Evolutionary conservation across 2,888 invertebrate species (phyloP), one percentile per base, ranked within the genome.

Genomic region (Gari tellinella): DNA sequence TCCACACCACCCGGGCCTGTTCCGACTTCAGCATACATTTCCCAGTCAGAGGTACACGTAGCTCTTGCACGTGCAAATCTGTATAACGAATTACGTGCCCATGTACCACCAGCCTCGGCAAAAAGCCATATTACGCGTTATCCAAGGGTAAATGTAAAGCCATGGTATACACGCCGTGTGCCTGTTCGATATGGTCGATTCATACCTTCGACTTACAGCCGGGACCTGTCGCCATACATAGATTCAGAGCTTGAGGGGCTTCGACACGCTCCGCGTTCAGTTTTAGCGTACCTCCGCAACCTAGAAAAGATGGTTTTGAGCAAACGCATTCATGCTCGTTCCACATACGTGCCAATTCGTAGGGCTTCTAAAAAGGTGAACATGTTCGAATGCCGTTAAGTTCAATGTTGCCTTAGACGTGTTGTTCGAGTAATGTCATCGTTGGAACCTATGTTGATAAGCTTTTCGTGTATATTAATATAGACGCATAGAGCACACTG

Each of bases 221-320:
- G 40, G 68, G 52, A 64, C 23, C 61, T 56, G 61, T 60, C 64
- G 26, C 51, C 65, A 38, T 61, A 64, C 17, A 26, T 58, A 55
- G 65, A 74, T 43, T 48, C 56, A 21, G 68, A 72, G 51, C n/a
- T 56, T 40, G 64, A 64, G 65, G 78, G 69, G 69, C 78, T 61
- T 17, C 52, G 78, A 67, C 78, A 73, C 78, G 78, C 73, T 73
- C 78, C 78, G 78, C 73, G 65, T 73, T 78, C 78, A 52, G 23
- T 73, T 53, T 58, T 73, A 63, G 68, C 72, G 73, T 78, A 78
- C 67, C 78, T 78, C 63, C 72, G 78, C 66, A 63, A 73, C 78
- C 78, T 78, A 52, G 62, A 69, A 57, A 45, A 60, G 66, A 53
- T 19, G 68, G 40, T 70, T 26, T 52, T 55, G 55, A 60, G 60